A percentile compares a stretch with the other conserved stretches of the same genome.
Conservation (phyloP, 2,888 invertebrate species). For the Ypsolopha sequella region DNA sequence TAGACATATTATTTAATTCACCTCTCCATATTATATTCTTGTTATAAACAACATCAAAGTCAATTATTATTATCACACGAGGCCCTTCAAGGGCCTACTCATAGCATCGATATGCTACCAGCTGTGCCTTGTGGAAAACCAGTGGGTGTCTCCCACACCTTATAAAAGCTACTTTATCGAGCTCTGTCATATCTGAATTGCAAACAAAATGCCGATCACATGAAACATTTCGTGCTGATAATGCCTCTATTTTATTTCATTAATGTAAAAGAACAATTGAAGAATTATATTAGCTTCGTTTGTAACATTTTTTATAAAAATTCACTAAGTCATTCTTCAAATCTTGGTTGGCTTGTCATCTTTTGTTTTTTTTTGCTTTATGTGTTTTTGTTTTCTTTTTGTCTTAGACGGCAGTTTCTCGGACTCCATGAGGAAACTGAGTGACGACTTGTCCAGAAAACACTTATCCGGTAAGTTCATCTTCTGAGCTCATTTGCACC, state of each 20-base stretch:
- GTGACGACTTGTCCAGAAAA: conserved; percentile 67
- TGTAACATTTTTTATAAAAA: too few relatives aligned
- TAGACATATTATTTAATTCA: too few relatives aligned
- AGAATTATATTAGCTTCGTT: conserved; percentile 3
- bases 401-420: conserved; percentile 65
- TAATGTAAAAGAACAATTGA: conserved; percentile 4
- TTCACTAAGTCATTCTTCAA: not conserved
- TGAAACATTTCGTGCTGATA: conserved; percentile 12
- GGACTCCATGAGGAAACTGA: conserved; percentile 60
- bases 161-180: conserved; percentile 23
- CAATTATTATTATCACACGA: conserved; percentile 31
- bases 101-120: conserved; percentile 29
- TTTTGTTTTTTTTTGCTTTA: conserved; percentile 51
- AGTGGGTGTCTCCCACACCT: conserved; percentile 30
- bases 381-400: conserved; percentile 57
- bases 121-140: conserved; percentile 22
- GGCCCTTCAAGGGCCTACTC: conserved; percentile 33
- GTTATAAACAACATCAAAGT: conserved; percentile 21
- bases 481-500: not conserved
- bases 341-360: conserved; percentile 45
- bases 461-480: conserved; percentile 60
- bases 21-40: not conserved
- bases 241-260: conserved; percentile 14
- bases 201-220: conserved; percentile 20
- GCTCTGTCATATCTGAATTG: conserved; percentile 33